A percentile compares a stretch with the other conserved stretches of the same genome.
phyloP scores from a whole-genome alignment of 2,888 invertebrate genomes.

The Phyllotreta cruciferae region DNA sequence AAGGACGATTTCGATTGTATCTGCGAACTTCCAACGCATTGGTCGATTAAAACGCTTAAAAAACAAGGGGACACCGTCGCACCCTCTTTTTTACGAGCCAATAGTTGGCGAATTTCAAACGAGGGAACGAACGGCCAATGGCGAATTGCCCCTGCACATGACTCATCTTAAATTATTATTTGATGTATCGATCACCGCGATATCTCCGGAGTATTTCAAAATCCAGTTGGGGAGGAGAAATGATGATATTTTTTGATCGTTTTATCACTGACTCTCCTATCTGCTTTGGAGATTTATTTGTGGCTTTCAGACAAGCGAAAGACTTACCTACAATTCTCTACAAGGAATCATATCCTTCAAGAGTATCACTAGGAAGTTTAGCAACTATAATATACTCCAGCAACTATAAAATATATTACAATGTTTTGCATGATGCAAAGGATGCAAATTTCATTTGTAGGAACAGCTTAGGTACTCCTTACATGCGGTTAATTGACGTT shows the following conservation, averaged over 20 bases:
- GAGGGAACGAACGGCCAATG: conserved; percentile 51
- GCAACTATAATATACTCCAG: too few species aligned
- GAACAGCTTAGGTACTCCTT: too few species aligned
- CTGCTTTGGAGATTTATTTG: too few species aligned
- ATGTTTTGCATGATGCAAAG: too few species aligned
- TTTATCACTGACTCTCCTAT: not conserved
- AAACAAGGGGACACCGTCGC: conserved; percentile 53
- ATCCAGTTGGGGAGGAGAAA: conserved; percentile 14
- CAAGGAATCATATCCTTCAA: too few species aligned
- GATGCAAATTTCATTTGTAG: too few species aligned
- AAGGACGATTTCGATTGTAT: conserved; percentile 27
- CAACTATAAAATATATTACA: too few species aligned
- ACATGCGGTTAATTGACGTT: not conserved
- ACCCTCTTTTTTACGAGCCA: conserved; percentile 54
- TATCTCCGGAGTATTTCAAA: conserved; percentile 13
- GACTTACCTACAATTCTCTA: too few species aligned
- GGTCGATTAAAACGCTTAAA: conserved; percentile 55
- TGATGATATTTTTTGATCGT: conserved; percentile 4
- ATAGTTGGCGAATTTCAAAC: conserved; percentile 49
- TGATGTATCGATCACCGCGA: conserved; percentile 30
- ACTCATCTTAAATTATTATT: conserved; percentile 47
- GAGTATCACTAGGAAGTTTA: too few species aligned
- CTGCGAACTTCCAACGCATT: conserved; percentile 42
- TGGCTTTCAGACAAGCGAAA: too few species aligned
- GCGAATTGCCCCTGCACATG: conserved; percentile 42